phyloP scores from a whole-genome alignment of 2,113 vertebrate genomes.

The Nesoenas mayeri region DNA sequence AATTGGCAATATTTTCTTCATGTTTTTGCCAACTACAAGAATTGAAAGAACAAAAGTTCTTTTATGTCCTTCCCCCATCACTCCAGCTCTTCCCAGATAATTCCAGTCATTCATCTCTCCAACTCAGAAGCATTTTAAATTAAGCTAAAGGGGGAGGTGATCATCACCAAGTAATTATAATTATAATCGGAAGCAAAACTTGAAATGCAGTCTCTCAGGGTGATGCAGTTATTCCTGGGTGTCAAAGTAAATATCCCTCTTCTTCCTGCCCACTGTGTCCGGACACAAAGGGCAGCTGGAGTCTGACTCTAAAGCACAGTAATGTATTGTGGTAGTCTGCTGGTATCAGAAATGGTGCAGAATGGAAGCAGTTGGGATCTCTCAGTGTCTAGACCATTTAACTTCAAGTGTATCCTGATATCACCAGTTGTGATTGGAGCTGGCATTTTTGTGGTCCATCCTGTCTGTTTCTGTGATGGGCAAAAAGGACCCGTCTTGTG shows the following conservation, averaged over 20 bases:
- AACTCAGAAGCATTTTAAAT: slow-evolving; percentile 54
- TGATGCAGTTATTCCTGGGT: slow-evolving; percentile 39
- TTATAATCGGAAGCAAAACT: slow-evolving; percentile 46
- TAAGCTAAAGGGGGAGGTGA: slow-evolving; percentile 38
- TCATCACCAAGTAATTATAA: slow-evolving; percentile 59
- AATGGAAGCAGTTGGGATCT: background rate
- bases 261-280: background rate
- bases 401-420: background rate
- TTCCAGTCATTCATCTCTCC: slow-evolving; percentile 44
- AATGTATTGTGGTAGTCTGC: background rate
- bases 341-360: background rate
- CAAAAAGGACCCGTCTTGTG: background rate
- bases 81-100: slow-evolving; percentile 42
- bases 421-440: background rate
- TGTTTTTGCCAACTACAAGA: slow-evolving; percentile 17
- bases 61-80: slow-evolving; percentile 13
- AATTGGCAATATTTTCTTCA: slow-evolving; percentile 46
- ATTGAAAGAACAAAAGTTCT: slow-evolving; percentile 19
- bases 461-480: background rate
- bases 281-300: background rate
- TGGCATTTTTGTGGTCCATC: background rate
- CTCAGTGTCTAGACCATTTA: background rate
- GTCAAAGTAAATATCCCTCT: background rate
- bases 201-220: slow-evolving; percentile 33
- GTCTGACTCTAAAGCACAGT: background rate